These are phyloP conservation scores for Spodoptera exigua DNA, from an alignment of 2,888 invertebrate genomes.

Conservation along the genomic window DNA sequence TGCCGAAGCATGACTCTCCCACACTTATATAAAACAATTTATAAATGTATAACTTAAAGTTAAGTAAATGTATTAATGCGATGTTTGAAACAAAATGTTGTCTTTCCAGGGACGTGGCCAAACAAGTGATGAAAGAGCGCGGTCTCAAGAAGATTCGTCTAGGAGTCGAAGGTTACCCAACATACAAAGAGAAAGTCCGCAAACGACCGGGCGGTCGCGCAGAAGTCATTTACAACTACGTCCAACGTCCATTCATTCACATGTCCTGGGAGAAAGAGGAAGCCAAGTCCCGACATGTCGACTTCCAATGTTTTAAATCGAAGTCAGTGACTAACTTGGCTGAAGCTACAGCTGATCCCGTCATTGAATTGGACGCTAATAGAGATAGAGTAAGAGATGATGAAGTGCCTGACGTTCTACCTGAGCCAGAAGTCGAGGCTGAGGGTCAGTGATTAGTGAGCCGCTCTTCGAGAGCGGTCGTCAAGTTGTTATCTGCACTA, in stretches of 20 bases:
- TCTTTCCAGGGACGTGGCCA: slow-evolving; percentile 96
- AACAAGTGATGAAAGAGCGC: slow-evolving; percentile 99
- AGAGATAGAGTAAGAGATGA: slow-evolving; percentile 77
- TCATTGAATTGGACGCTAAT: slow-evolving; percentile 89
- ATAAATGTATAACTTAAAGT: no score
- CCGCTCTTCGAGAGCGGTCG: slow-evolving; percentile 64
- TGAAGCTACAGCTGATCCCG: slow-evolving; percentile 97
- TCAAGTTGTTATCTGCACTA: slow-evolving; percentile 59
- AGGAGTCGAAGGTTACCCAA: slow-evolving; percentile 99
- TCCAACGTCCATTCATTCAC: slow-evolving; percentile 99
- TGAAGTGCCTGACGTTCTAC: slow-evolving; percentile 66
- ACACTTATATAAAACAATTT: no score
- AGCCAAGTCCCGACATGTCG: slow-evolving; percentile 99
- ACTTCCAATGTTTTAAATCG: slow-evolving; percentile 99
- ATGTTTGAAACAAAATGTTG: background rate
- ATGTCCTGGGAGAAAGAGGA: slow-evolving; percentile 99
- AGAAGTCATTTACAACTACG: slow-evolving; percentile 99
- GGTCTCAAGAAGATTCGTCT: slow-evolving; percentile 99
- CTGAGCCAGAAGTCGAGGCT: slow-evolving; percentile 61
- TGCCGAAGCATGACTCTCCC: no score
- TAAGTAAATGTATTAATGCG: no score
- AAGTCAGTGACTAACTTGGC: slow-evolving; percentile 99
- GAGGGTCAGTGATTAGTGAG: slow-evolving; percentile 55
- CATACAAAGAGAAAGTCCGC: slow-evolving; percentile 99
- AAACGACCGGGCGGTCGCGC: slow-evolving; percentile 97